A percentile compares a stretch with the other conserved stretches of the same genome.
phyloP scores from a whole-genome alignment of 2,113 vertebrate species.

The Sarotherodon lohbergeri region DNA sequence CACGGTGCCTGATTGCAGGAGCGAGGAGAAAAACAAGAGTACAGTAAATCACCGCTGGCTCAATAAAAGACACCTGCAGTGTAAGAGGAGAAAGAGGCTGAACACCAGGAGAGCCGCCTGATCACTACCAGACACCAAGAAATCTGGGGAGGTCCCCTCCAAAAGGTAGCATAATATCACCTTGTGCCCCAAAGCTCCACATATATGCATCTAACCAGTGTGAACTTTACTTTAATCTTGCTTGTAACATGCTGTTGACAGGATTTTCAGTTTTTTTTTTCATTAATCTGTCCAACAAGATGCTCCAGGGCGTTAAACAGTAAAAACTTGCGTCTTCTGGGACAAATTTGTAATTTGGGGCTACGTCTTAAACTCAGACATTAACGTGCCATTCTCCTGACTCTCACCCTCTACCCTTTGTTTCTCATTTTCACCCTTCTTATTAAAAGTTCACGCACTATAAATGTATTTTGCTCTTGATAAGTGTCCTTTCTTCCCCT shows the following conservation, averaged over 20 bases:
- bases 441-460: constrained; percentile 1
- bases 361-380: neutral
- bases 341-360: neutral
- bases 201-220: constrained; percentile 12
- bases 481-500: neutral
- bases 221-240: neutral
- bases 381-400: neutral
- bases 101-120: constrained; percentile 61
- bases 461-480: neutral
- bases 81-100: constrained; percentile 59
- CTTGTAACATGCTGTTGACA: neutral
- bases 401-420: neutral
- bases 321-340: neutral
- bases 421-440: neutral
- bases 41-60: constrained; percentile 68
- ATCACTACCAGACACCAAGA: constrained; percentile 61
- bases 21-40: constrained; percentile 36
- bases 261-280: neutral
- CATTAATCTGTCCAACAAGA: neutral
- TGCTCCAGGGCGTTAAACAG: neutral
- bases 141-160: constrained; percentile 32
- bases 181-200: constrained; percentile 16
- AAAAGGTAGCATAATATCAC: constrained; percentile 5
- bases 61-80: constrained; percentile 75
- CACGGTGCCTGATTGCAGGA: constrained; percentile 58